A percentile compares a stretch with the other conserved stretches of the same genome.
phyloP scores from a whole-genome alignment of 2,888 invertebrate genomes.

The Brachylomia viminalis region DNA sequence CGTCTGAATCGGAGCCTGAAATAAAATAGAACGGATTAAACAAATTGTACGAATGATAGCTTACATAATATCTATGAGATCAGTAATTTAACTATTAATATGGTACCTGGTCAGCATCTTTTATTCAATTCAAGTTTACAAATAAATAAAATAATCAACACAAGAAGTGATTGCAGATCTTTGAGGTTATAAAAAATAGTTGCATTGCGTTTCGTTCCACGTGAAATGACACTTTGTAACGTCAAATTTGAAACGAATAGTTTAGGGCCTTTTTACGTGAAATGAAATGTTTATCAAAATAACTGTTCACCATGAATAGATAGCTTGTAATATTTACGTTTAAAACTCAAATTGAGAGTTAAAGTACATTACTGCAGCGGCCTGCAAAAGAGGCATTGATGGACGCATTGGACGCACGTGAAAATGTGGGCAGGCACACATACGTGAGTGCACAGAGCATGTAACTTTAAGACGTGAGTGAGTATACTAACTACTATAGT shows the following conservation, averaged over 20 bases:
- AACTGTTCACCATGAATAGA: no score
- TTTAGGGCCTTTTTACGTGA: neutral
- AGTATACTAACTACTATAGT: no score
- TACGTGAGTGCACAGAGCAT: no score
- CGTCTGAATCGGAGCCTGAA: constrained; percentile 73
- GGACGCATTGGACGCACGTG: no score
- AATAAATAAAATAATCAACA: constrained; percentile 18
- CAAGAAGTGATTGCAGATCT: constrained; percentile 24
- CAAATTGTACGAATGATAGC: neutral
- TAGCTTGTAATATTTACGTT: no score
- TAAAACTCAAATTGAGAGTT: no score
- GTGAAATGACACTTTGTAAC: constrained; percentile 10
- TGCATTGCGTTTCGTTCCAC: constrained; percentile 55
- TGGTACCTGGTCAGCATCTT: constrained; percentile 73
- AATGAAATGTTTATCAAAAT: constrained; percentile 15
- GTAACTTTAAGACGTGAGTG: no score
- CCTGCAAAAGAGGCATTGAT: no score
- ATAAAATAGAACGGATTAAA: constrained; percentile 1
- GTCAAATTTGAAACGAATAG: neutral
- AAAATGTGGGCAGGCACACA: no score
- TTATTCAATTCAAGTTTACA: constrained; percentile 1
- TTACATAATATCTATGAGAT: neutral
- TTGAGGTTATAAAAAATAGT: constrained; percentile 65
- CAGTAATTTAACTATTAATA: constrained; percentile 20
- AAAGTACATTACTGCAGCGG: no score